phyloP scores from a whole-genome alignment of 2,888 invertebrate genomes.

The Orchesella flavescens region DNA sequence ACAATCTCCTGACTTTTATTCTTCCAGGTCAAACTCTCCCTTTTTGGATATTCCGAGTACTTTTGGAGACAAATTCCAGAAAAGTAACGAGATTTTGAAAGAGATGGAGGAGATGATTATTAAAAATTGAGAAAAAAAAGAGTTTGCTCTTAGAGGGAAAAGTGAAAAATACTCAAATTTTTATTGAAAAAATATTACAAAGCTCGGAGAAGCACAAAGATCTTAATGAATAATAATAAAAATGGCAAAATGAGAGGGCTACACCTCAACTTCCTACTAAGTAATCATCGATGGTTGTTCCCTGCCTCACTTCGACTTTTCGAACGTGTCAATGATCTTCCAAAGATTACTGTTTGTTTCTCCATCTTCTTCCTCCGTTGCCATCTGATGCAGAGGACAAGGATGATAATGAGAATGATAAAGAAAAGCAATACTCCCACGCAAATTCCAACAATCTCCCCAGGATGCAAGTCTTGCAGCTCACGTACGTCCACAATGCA shows the following conservation, averaged over 20 bases:
- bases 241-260: no score
- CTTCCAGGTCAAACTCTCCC: constrained; percentile 6
- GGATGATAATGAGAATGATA: constrained; percentile 67
- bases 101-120: constrained; percentile 11
- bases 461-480: constrained; percentile 70
- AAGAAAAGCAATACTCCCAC: constrained; percentile 66
- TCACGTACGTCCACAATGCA: constrained; percentile 71
- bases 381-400: constrained; percentile 59
- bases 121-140: constrained; percentile 1
- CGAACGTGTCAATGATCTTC: constrained; percentile 53
- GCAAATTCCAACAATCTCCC: constrained; percentile 71
- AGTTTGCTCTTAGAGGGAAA: background rate
- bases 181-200: constrained; percentile 3
- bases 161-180: constrained; percentile 2
- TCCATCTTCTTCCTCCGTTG: constrained; percentile 57
- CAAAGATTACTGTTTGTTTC: constrained; percentile 57
- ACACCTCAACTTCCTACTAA: no score
- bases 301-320: constrained; percentile 45
- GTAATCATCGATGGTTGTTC: constrained; percentile 6
- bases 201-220: no score
- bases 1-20: background rate
- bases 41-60: background rate
- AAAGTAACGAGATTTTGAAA: background rate
- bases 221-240: no score
- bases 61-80: background rate